Conservation (phyloP, 2,888 invertebrate genomes). For the Lepidochitona cinerea region DNA sequence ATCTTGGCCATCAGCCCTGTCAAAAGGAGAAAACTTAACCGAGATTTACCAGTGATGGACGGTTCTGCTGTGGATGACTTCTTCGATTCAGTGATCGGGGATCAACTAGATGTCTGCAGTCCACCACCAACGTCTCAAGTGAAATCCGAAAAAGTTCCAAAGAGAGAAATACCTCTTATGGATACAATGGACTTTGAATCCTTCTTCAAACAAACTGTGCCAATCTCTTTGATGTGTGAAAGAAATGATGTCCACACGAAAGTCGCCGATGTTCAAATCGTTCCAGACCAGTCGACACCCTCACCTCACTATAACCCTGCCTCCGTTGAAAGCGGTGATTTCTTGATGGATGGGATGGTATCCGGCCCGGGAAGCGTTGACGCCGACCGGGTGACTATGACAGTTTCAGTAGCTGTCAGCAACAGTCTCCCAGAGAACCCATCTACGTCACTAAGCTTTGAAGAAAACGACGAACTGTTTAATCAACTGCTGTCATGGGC, state of each 20-base stretch:
- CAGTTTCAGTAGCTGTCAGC: neutral
- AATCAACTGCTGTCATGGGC: conserved; percentile 49
- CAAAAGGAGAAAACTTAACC: conserved; percentile 31
- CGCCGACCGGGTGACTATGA: neutral
- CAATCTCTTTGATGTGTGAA: no score
- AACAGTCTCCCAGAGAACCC: neutral
- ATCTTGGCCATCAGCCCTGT: neutral
- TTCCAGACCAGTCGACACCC: neutral
- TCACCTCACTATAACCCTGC: neutral
- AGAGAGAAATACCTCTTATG: conserved; percentile 35
- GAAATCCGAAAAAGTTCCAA: conserved; percentile 6
- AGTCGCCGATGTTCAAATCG: no score
- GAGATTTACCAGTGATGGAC: conserved; percentile 41
- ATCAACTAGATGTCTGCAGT: neutral
- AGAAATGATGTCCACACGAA: no score
- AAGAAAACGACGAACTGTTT: conserved; percentile 44
- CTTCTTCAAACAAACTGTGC: conserved; percentile 29
- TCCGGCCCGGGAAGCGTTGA: neutral
- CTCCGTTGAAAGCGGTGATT: neutral
- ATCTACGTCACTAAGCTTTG: neutral
- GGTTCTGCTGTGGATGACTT: conserved; percentile 31
- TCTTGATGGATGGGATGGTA: neutral
- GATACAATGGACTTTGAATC: conserved; percentile 34
- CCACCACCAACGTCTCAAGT: neutral
- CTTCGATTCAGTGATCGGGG: conserved; percentile 32